phyloP scores from a whole-genome alignment of 2,797 vertebrate genomes.

The Labeo calbasu region DNA sequence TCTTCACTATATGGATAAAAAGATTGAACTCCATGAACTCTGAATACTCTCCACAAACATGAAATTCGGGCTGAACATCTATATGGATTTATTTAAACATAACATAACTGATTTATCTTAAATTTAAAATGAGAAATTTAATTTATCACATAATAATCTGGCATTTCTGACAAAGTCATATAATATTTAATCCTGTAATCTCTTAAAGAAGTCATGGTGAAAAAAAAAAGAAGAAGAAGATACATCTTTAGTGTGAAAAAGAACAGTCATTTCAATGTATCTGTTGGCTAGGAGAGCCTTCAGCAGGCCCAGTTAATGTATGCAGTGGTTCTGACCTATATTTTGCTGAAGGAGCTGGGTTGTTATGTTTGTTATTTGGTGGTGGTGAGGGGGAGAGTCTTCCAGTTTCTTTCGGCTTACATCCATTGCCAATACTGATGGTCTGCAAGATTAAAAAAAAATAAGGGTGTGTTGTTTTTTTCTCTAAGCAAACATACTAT shows the following conservation, averaged over 20 bases:
- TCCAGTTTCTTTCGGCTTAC: slow-evolving; percentile 39
- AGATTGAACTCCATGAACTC: slow-evolving; percentile 4
- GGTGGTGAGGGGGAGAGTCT: slow-evolving; percentile 34
- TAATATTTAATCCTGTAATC: background rate
- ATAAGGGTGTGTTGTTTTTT: slow-evolving; percentile 17
- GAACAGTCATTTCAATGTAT: background rate
- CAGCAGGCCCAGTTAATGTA: slow-evolving; percentile 7
- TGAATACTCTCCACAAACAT: background rate
- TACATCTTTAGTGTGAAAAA: background rate
- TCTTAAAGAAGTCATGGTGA: no score
- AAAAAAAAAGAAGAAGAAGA: no score
- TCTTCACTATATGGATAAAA: background rate
- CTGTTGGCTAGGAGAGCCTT: background rate
- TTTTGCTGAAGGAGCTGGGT: slow-evolving; percentile 46
- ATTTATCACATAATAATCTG: background rate
- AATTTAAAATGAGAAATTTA: background rate
- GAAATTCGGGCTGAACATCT: background rate
- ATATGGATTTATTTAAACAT: background rate
- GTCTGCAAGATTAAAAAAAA: slow-evolving; percentile 43
- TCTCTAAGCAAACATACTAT: slow-evolving; percentile 51
- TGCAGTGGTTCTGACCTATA: slow-evolving; percentile 42
- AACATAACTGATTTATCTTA: background rate
- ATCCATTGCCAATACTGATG: slow-evolving; percentile 44
- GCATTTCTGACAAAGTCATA: background rate
- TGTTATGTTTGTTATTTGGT: slow-evolving; percentile 50